phyloP scores from a whole-genome alignment of 2,113 vertebrate genomes.

The Oplegnathus fasciatus region DNA sequence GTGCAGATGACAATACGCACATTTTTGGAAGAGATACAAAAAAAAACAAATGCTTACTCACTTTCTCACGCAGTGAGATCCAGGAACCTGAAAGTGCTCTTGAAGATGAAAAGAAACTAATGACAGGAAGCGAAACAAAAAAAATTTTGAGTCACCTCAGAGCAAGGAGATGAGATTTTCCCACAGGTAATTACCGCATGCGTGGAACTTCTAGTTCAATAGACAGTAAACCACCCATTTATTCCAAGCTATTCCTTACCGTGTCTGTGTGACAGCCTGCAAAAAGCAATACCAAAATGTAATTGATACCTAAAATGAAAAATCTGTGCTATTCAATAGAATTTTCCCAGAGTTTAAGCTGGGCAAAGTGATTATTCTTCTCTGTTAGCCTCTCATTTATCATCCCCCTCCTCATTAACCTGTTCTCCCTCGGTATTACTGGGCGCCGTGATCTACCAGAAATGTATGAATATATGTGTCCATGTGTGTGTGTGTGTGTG shows the following conservation, averaged over 20 bases:
- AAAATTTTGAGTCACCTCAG: background rate
- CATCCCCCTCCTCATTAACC: constrained; percentile 49
- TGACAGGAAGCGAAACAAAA: background rate
- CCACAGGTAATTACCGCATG: background rate
- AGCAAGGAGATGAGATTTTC: background rate
- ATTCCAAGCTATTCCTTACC: background rate
- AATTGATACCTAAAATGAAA: constrained; percentile 39
- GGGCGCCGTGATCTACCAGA: background rate
- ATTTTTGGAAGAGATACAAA: background rate
- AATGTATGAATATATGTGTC: background rate
- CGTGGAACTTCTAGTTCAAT: background rate
- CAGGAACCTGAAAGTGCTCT: background rate
- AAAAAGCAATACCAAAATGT: constrained; percentile 26
- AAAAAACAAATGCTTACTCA: background rate
- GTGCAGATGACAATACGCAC: background rate
- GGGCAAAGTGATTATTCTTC: constrained; percentile 48
- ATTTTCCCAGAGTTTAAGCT: constrained; percentile 32
- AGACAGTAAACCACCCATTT: background rate
- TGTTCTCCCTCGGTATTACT: constrained; percentile 23
- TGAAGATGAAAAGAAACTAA: constrained; percentile 1
- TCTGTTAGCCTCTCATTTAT: constrained; percentile 58
- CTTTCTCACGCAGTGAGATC: background rate
- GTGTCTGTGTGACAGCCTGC: constrained; percentile 8
- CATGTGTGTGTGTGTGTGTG: background rate
- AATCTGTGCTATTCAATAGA: constrained; percentile 17